phyloP scores from a whole-genome alignment of 2,797 vertebrate species.

The Pristis pectinata region DNA sequence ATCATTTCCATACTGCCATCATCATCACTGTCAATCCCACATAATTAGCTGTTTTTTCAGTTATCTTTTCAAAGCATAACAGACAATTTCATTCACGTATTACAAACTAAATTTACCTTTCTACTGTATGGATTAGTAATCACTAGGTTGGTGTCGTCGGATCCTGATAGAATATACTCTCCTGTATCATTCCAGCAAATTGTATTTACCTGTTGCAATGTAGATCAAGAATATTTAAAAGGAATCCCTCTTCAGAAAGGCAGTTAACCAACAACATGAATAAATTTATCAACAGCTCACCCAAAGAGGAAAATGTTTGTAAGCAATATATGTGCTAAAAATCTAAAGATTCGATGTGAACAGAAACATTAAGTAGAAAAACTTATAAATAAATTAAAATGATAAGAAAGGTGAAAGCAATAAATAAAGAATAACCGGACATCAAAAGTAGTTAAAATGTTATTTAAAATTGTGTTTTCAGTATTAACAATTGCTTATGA shows the following conservation, averaged over 20 bases:
- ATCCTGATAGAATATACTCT: conserved; percentile 93
- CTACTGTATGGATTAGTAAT: conserved; percentile 94
- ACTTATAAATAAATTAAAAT: not conserved
- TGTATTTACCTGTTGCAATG: conserved; percentile 78
- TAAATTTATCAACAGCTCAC: not conserved
- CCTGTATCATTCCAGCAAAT: conserved; percentile 99
- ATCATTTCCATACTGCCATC: not conserved
- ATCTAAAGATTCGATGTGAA: not conserved
- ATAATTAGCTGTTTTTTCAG: conserved; percentile 26
- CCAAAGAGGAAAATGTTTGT: not conserved
- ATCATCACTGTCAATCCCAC: no score
- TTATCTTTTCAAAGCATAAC: conserved; percentile 5
- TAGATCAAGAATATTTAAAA: conserved; percentile 43
- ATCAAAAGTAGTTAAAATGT: not conserved
- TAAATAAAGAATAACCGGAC: not conserved
- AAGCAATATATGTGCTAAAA: not conserved
- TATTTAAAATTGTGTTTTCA: not conserved
- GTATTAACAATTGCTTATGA: not conserved
- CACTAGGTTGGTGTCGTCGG: conserved; percentile 91
- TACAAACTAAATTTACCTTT: conserved; percentile 65
- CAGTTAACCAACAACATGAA: not conserved
- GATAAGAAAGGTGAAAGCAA: not conserved
- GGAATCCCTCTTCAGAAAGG: conserved; percentile 18
- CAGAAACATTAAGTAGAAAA: not conserved
- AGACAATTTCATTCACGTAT: not conserved